Conservation (phyloP, 2,797 vertebrate species). For the Eremophila alpestris region DNA sequence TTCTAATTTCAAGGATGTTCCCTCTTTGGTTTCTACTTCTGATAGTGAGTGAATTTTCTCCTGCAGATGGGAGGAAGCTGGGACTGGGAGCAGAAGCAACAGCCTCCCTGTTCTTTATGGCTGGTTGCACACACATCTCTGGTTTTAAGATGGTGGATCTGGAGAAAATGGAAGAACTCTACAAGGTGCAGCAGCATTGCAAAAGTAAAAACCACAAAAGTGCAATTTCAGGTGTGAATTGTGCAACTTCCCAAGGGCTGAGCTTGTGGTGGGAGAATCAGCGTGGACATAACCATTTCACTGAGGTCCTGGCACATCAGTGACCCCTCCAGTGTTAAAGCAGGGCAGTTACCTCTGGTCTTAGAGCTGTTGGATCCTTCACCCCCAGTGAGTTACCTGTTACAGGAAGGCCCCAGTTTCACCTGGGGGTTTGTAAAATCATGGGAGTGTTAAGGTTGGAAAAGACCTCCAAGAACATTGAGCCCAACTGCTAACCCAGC, state of each 20-base stretch:
- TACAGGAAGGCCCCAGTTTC: accelerated
- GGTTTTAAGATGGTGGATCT: neutral
- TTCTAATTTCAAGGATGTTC: neutral
- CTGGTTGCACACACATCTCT: accelerated
- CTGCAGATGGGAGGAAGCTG: neutral
- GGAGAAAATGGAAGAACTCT: accelerated
- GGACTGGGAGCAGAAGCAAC: neutral
- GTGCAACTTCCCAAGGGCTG: neutral
- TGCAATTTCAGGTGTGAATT: neutral
- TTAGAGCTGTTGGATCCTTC: accelerated
- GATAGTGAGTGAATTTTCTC: neutral
- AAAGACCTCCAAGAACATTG: neutral
- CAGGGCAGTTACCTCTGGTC: neutral
- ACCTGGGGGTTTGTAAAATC: neutral
- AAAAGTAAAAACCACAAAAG: neutral
- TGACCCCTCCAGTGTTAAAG: accelerated
- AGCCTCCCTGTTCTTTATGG: neutral
- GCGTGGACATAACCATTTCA: neutral
- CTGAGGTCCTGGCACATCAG: accelerated
- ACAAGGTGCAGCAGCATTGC: neutral
- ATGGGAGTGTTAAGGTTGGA: neutral
- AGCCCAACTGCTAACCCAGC: neutral
- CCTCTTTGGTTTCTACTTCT: neutral
- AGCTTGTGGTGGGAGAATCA: neutral
- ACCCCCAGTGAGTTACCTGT: accelerated